Conservation (phyloP, 2,113 vertebrate species). For the Crotalus viridis region DNA sequence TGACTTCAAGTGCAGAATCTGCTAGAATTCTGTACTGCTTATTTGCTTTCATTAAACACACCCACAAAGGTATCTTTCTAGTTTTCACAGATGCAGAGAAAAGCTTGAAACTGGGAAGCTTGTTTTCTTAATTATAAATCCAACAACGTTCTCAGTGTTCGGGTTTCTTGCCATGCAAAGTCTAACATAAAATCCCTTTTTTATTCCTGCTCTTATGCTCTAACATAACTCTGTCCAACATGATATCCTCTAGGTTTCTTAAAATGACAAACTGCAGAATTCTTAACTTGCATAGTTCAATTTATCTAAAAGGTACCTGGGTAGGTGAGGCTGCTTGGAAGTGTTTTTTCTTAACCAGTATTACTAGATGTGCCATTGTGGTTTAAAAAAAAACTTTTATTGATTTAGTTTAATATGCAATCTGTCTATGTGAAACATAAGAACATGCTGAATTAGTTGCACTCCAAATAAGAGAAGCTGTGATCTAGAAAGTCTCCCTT, state of each 20-base stretch:
- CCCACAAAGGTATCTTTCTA: not conserved
- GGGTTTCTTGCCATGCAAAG: not conserved
- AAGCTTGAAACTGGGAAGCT: not conserved
- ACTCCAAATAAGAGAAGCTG: not conserved
- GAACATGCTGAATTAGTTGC: not conserved
- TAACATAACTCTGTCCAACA: not conserved
- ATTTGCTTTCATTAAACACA: not conserved
- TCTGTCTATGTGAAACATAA: not conserved
- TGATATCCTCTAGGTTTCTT: not conserved
- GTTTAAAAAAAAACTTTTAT: not conserved
- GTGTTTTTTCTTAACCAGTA: not conserved
- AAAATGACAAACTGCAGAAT: not conserved
- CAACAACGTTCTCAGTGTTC: not conserved
- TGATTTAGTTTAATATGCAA: not conserved
- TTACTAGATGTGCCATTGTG: not conserved
- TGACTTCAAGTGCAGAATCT: not conserved
- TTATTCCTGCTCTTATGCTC: not conserved
- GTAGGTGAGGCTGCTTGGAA: not conserved
- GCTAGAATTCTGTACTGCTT: not conserved
- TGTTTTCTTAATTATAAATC: not conserved
- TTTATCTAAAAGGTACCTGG: not conserved
- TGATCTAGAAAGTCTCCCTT: not conserved
- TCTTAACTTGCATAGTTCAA: not conserved
- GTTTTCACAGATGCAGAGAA: not conserved
- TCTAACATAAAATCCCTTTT: not conserved